Conservation (phyloP, 2,113 vertebrate species). For the Pedionomus torquatus region DNA sequence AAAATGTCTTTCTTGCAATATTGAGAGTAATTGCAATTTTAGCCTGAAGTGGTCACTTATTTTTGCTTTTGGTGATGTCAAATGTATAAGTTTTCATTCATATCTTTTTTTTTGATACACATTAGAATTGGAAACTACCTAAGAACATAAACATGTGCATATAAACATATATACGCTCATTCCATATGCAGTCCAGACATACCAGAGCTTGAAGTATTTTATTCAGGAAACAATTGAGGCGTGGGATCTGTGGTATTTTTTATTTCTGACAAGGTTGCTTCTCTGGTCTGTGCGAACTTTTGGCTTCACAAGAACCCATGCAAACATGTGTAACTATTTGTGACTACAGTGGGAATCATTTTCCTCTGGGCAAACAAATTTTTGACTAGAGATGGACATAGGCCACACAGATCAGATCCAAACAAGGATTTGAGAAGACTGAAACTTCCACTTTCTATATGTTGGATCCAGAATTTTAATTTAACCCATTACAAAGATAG, state of each 20-base stretch:
- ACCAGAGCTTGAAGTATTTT: slow-evolving; percentile 20
- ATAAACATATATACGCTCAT: not conserved
- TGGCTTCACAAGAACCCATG: slow-evolving; percentile 34
- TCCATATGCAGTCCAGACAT: slow-evolving; percentile 48
- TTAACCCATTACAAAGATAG: slow-evolving; percentile 31
- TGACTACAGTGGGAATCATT: slow-evolving; percentile 56
- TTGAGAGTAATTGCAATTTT: not conserved
- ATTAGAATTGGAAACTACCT: not conserved
- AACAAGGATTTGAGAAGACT: slow-evolving; percentile 1
- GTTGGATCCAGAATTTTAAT: slow-evolving; percentile 42
- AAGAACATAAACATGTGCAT: not conserved
- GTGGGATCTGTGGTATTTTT: slow-evolving; percentile 33
- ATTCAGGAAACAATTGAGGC: slow-evolving; percentile 27
- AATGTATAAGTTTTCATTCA: not conserved
- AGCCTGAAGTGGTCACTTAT: not conserved
- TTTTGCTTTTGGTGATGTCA: not conserved
- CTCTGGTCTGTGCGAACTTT: not conserved
- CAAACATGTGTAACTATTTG: slow-evolving; percentile 11
- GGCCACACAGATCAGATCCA: slow-evolving; percentile 11
- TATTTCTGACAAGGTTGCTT: slow-evolving; percentile 21
- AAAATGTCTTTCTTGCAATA: not conserved
- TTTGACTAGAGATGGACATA: slow-evolving; percentile 35
- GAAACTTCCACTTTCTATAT: not conserved
- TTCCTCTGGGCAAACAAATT: slow-evolving; percentile 44
- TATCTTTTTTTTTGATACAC: not conserved